Conservation (phyloP, 2,797 vertebrate species). For the Brachymystax lenok region DNA sequence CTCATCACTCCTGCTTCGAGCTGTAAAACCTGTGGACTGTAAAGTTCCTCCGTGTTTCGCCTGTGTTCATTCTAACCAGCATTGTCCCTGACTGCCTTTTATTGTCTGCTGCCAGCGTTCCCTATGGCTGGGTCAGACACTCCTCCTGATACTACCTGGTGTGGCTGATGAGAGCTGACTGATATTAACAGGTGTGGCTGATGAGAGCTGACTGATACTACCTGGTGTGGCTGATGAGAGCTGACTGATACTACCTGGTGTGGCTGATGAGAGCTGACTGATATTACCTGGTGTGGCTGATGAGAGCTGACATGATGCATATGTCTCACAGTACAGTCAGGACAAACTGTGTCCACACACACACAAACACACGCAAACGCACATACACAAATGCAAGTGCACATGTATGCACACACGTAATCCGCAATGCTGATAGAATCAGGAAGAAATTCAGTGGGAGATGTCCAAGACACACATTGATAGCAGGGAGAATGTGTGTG, state of each 20-base stretch:
- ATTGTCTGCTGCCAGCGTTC: slow-evolving; percentile 48
- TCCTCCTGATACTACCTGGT: slow-evolving; percentile 38
- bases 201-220: slow-evolving; percentile 9
- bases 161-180: slow-evolving; percentile 30
- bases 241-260: slow-evolving; percentile 24
- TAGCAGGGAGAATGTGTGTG: background rate
- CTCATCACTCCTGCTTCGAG: slow-evolving; percentile 43
- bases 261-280: slow-evolving; percentile 29
- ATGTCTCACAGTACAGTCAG: slow-evolving; percentile 38
- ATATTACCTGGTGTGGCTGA: no score
- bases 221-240: no score
- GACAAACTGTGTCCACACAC: background rate
- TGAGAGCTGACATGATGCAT: slow-evolving; percentile 29
- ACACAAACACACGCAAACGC: slow-evolving; percentile 11
- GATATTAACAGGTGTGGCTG: slow-evolving; percentile 33
- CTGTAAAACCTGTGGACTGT: slow-evolving; percentile 49
- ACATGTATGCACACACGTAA: background rate
- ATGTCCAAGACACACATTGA: background rate
- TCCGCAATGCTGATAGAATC: no score
- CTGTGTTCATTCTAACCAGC: slow-evolving; percentile 42
- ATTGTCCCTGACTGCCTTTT: slow-evolving; percentile 41
- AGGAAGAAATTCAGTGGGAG: no score
- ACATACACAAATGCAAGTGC: background rate
- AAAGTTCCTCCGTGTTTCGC: slow-evolving; percentile 41
- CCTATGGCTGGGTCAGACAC: slow-evolving; percentile 45